These are phyloP conservation scores for Leptinotarsa undecemlineata DNA, from an alignment of 1,140 invertebrate genomes.

Conservation along the genomic window DNA sequence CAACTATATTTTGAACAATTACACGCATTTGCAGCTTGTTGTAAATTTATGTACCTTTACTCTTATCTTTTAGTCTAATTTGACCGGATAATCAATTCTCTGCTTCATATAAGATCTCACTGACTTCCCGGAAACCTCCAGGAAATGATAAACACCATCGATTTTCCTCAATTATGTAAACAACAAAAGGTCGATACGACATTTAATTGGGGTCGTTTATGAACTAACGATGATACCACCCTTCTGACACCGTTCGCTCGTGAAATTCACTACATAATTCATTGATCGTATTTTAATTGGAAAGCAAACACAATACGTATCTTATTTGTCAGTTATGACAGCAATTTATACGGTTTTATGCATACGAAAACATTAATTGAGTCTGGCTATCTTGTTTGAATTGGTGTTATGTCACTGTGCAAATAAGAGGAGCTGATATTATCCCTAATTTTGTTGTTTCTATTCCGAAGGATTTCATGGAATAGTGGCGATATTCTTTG, in stretches of 20 bases:
- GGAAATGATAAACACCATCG: too few species aligned
- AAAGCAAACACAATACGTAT: neutral
- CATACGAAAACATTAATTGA: too few species aligned
- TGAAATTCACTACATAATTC: neutral
- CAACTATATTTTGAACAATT: too few species aligned
- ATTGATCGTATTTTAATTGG: constrained; percentile 6
- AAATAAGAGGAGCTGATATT: neutral
- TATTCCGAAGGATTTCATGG: too few species aligned
- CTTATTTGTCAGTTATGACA: neutral
- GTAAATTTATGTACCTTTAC: too few species aligned
- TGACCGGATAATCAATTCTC: too few species aligned
- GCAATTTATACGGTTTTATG: too few species aligned
- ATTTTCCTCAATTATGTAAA: neutral
- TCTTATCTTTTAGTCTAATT: too few species aligned
- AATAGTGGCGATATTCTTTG: too few species aligned
- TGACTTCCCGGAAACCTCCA: too few species aligned
- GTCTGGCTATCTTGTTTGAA: neutral
- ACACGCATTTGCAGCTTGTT: too few species aligned
- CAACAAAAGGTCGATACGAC: neutral
- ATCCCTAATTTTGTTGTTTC: neutral
- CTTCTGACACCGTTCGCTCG: neutral
- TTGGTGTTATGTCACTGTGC: neutral
- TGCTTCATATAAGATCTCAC: too few species aligned
- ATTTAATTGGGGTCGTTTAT: constrained; percentile 6
- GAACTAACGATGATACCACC: constrained; percentile 7